Percentiles rank a stretch among this genome's conserved stretches.
phyloP scores from a whole-genome alignment of 2,113 vertebrate genomes.

The Malurus melanocephalus region DNA sequence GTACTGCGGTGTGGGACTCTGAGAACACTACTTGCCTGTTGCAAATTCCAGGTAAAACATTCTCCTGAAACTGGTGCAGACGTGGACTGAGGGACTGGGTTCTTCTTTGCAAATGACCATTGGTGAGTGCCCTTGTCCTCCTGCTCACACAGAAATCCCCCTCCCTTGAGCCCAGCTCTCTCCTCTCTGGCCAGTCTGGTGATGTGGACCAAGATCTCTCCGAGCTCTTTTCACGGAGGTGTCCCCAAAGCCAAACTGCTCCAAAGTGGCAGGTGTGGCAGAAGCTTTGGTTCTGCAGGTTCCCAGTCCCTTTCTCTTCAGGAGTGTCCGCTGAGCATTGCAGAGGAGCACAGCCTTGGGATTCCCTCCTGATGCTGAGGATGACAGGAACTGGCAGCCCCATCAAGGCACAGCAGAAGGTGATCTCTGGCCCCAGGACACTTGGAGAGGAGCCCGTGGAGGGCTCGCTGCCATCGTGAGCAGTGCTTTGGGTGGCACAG shows the following conservation, averaged over 20 bases:
- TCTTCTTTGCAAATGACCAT: not conserved
- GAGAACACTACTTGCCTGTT: not conserved
- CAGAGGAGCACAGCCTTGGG: not conserved
- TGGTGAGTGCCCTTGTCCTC: not conserved
- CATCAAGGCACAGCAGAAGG: not conserved
- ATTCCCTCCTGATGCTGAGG: not conserved
- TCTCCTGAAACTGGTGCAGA: not conserved
- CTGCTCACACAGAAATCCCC: not conserved
- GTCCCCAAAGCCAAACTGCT: not conserved
- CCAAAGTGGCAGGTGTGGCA: not conserved
- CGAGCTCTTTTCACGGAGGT: not conserved
- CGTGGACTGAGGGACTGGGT: not conserved
- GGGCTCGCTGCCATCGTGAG: not conserved
- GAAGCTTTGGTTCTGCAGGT: not conserved
- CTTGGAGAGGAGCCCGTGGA: not conserved
- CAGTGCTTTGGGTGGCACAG: not conserved
- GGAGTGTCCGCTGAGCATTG: not conserved
- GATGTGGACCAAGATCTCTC: not conserved
- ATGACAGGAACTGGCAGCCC: not conserved
- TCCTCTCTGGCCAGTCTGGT: not conserved
- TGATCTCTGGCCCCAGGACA: not conserved
- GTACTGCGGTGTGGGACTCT: not conserved
- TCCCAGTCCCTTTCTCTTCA: not conserved
- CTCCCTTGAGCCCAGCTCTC: not conserved
- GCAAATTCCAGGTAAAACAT: conserved; percentile 1